Evolutionary conservation across 30 jellyfish, hydroid and myxozoan species (phyloP), one percentile per base, ranked within the genome.

Genomic region (Chrysaora quinquecirrha): DNA sequence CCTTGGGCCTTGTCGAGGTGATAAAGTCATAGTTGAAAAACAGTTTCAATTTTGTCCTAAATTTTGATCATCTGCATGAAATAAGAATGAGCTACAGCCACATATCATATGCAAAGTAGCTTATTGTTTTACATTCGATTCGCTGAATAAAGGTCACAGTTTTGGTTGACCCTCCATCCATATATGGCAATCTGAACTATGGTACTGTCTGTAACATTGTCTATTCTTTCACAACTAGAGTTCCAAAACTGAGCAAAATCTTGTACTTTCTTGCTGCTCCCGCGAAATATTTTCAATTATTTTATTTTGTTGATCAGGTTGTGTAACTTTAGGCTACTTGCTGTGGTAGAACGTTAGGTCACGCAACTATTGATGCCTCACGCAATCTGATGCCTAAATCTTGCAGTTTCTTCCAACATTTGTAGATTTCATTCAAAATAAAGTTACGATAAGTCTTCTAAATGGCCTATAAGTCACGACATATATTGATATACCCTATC

Each of bases 1-100:
- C 92, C 92, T 82, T 82, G 85, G 84, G 92, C 92, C 85, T 70
- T 70, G 66, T 19, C 29, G 23, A 32, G 80, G 92, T 50, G 92
- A 49, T 48, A 29, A 35, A 68, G 92, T 82, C 92, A 82, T 72
- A 78, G 92, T 82, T 80, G 90, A 80, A 35, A 66, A 19, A n/a
- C 23, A 38, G 68, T 20, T 52, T 52, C 68, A 22, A 38, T 18
- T n/a, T 34, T 38, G 82, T 70, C 85, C 71, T 48, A 20, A 74
- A 69, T 43, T 63, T 35, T 30, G 20, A 43, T 24, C 87, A 65
- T 27, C 70, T 48, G 76, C 20, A 73, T 56, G 81, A 29, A 54
- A 46, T 38, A 49, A 49, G 47, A 34, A 34, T 65, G 20, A 2
- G 85, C 56, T 20, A 43, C 22, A 52, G 66, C 68, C 80, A 30